Evolutionary conservation across 1,140 invertebrate genomes (phyloP).

Genomic region (Heliothis subflexa): DNA sequence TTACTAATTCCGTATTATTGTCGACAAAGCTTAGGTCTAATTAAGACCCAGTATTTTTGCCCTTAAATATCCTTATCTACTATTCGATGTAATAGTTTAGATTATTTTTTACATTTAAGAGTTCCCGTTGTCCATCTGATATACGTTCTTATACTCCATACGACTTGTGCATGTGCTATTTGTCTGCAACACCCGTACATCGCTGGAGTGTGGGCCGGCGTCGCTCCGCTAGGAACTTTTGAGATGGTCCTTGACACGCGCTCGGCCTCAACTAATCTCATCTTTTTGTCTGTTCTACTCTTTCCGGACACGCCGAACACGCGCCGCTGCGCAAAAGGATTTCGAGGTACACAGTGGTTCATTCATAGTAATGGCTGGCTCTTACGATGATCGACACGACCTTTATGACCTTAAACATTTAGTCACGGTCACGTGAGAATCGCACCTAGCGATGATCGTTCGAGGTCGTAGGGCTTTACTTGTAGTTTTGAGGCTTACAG

Average conservation of each 20-base stretch:
- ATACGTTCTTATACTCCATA: constrained; percentile 68
- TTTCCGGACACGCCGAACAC: constrained; percentile 82
- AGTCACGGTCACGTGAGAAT: constrained; percentile 75
- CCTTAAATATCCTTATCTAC: constrained; percentile 75
- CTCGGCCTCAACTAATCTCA: constrained; percentile 83
- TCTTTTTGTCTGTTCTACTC: constrained; percentile 84
- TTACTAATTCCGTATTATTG: constrained; percentile 56
- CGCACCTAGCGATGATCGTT: constrained; percentile 82
- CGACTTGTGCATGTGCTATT: constrained; percentile 81
- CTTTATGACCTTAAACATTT: constrained; percentile 75
- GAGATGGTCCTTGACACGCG: constrained; percentile 96
- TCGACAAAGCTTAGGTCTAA: constrained; percentile 71
- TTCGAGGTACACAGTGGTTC: constrained; percentile 90
- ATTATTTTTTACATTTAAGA: constrained; percentile 76
- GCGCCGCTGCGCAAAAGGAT: constrained; percentile 88
- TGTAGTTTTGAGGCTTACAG: constrained; percentile 88
- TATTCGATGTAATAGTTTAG: constrained; percentile 85
- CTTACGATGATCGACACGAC: constrained; percentile 84
- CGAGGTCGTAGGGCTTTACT: constrained; percentile 87
- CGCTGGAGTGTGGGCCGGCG: constrained; percentile 46
- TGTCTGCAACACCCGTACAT: constrained; percentile 64
- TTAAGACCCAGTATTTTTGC: constrained; percentile 67
- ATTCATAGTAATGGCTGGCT: constrained; percentile 86
- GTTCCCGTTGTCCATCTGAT: constrained; percentile 77
- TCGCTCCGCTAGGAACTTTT: constrained; percentile 93